Evolutionary conservation across 2,797 vertebrate species (phyloP).

Genomic region (Trematomus bernacchii): DNA sequence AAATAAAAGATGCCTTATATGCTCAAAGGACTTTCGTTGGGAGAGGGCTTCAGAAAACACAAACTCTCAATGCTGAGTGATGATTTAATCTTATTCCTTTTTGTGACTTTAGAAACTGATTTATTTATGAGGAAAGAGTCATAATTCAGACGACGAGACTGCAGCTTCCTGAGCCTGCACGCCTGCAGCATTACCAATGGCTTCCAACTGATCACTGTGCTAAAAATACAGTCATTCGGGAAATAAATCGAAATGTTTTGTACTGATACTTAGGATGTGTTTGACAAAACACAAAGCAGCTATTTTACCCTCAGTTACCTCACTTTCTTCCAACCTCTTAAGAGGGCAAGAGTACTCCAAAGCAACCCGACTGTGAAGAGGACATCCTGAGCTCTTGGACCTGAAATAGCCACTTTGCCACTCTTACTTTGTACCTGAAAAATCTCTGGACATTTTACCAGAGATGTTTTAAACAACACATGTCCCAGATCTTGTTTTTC

Average conservation of each 20-base stretch:
- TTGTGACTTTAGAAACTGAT: constrained; percentile 38
- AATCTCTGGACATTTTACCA: neutral
- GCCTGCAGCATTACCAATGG: constrained; percentile 25
- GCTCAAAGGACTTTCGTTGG: constrained; percentile 10
- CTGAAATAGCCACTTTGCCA: neutral
- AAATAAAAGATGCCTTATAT: constrained; percentile 7
- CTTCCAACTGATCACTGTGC: constrained; percentile 15
- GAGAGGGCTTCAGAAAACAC: constrained; percentile 19
- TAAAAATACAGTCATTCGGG: constrained; percentile 3
- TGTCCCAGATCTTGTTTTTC: too few relatives aligned
- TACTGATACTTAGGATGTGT: neutral
- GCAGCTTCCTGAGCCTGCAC: neutral
- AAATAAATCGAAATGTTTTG: neutral
- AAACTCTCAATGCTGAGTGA: constrained; percentile 10
- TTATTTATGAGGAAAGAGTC: constrained; percentile 56
- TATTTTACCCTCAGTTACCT: neutral
- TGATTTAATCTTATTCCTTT: constrained; percentile 48
- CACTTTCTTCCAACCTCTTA: neutral
- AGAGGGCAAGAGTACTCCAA: constrained; percentile 14
- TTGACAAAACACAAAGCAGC: neutral
- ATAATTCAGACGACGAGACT: constrained; percentile 25
- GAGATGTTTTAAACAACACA: neutral
- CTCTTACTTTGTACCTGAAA: neutral
- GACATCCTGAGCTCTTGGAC: constrained; percentile 24
- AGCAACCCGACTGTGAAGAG: constrained; percentile 22